Evolutionary conservation across 2,888 invertebrate species (phyloP).

Genomic region (Clusia tigrina): DNA sequence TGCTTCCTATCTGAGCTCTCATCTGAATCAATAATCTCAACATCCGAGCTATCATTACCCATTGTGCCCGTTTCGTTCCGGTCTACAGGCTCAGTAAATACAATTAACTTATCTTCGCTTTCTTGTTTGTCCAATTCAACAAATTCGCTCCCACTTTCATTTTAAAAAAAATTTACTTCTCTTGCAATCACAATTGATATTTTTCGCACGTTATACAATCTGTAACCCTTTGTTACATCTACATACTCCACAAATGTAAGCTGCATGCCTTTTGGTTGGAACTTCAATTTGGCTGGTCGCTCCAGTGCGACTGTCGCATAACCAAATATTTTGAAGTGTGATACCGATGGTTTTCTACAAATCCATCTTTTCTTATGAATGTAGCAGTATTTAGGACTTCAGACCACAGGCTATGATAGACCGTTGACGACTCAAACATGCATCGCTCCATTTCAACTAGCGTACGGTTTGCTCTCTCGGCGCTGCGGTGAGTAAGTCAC

Average conservation of each 20-base stretch:
- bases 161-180: slow-evolving; percentile 36
- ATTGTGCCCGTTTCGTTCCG: neutral
- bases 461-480: slow-evolving; percentile 37
- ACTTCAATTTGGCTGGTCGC: slow-evolving; percentile 27
- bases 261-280: slow-evolving; percentile 27
- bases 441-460: slow-evolving; percentile 38
- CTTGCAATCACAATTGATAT: slow-evolving; percentile 31
- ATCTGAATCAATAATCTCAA: neutral
- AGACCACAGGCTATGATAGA: slow-evolving; percentile 35
- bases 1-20: neutral
- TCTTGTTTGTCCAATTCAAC: no score
- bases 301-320: slow-evolving; percentile 31
- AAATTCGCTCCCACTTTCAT: no score
- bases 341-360: slow-evolving; percentile 31
- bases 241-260: slow-evolving; percentile 31
- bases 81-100: neutral
- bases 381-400: slow-evolving; percentile 36
- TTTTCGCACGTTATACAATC: slow-evolving; percentile 27
- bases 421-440: slow-evolving; percentile 26
- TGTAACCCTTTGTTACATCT: slow-evolving; percentile 28
- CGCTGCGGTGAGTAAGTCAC: slow-evolving; percentile 36
- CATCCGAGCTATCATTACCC: neutral
- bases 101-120: neutral
- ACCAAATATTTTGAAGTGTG: slow-evolving; percentile 32
- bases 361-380: slow-evolving; percentile 35